Evolutionary conservation across 2,888 invertebrate genomes (phyloP).

Genomic region (Conops quadrifasciatus): DNA sequence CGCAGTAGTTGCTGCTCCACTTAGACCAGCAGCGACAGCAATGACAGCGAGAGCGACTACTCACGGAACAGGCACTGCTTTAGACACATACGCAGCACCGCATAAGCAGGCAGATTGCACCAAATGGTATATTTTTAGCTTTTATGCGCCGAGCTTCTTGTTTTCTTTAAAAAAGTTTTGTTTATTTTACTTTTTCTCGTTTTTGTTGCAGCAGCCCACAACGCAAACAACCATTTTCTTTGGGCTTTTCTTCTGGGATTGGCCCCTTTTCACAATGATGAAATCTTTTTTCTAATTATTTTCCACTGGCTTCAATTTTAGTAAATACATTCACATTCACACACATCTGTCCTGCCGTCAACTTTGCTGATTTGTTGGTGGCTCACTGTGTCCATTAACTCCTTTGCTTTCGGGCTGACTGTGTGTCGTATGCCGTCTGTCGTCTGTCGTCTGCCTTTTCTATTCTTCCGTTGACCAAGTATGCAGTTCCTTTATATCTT

Average conservation of each 20-base stretch:
- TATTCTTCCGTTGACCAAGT: slow-evolving; percentile 9
- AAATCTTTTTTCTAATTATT: slow-evolving; percentile 5
- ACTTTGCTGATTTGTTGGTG: slow-evolving; percentile 3
- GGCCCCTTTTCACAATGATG: slow-evolving; percentile 18
- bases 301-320: not conserved
- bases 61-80: slow-evolving; percentile 21
- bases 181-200: slow-evolving; percentile 31
- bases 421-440: slow-evolving; percentile 9
- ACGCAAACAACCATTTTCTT: slow-evolving; percentile 24
- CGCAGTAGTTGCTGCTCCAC: slow-evolving; percentile 19
- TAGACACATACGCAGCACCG: not conserved
- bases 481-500: not conserved
- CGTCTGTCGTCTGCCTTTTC: not conserved
- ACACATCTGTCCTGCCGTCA: not conserved
- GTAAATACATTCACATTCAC: slow-evolving; percentile 10
- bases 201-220: slow-evolving; percentile 9
- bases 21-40: slow-evolving; percentile 2
- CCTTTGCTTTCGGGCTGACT: not conserved
- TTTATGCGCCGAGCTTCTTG: slow-evolving; percentile 24
- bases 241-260: slow-evolving; percentile 10
- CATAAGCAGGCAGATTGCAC: not conserved
- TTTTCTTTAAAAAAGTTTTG: slow-evolving; percentile 30
- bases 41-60: not conserved
- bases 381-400: not conserved
- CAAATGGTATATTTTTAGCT: slow-evolving; percentile 31